These are phyloP conservation scores for Xenopus tropicalis DNA, from an alignment of 2,113 vertebrate genomes.

Conservation along the genomic window UCB_Xtro_10.0 CM004451.2:66733501-66734000, in stretches of 20 bases:
- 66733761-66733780: slow-evolving; percentile 74
- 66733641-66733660: slow-evolving; percentile 95
- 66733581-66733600: slow-evolving; percentile 98
- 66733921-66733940: slow-evolving; percentile 73
- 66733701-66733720: slow-evolving; percentile 71
- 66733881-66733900: slow-evolving; percentile 84
- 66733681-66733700: slow-evolving; percentile 62
- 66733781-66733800: slow-evolving; percentile 73
- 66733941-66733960: slow-evolving; percentile 63
- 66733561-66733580: slow-evolving; percentile 86
- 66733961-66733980: slow-evolving; percentile 60
- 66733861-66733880: slow-evolving; percentile 76
- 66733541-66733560: slow-evolving; percentile 54
- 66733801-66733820: slow-evolving; percentile 66
- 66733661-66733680: slow-evolving; percentile 77
- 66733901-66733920: slow-evolving; percentile 77
- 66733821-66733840: slow-evolving; percentile 75
- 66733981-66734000: slow-evolving; percentile 65
- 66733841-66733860: slow-evolving; percentile 68
- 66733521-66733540: slow-evolving; percentile 65
- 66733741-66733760: slow-evolving; percentile 69
- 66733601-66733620: slow-evolving; percentile 91
- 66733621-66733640: slow-evolving; percentile 92
- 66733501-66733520: slow-evolving; percentile 47
- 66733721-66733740: slow-evolving; percentile 80